Evolutionary conservation across 2,888 invertebrate genomes (phyloP).

Genomic region (Drosophila merina): DNA sequence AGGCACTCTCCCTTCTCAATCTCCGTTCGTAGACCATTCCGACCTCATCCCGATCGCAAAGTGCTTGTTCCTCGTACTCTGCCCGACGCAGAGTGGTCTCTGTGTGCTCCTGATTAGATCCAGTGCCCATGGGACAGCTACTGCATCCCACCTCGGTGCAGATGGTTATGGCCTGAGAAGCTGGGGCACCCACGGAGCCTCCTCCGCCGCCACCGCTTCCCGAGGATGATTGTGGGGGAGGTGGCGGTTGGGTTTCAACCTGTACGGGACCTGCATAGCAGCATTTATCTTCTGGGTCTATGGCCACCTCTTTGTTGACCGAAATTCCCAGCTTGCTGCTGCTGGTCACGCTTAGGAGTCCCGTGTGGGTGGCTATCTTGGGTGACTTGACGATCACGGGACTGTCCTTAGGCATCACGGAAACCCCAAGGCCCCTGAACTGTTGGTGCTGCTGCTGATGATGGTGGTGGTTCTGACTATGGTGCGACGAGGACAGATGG

Average conservation of each 20-base stretch:
- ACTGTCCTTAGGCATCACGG: conserved; percentile 82
- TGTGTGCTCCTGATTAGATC: conserved; percentile 51
- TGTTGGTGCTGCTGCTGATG: conserved; percentile 68
- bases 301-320: conserved; percentile 83
- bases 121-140: conserved; percentile 67
- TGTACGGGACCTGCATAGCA: conserved; percentile 67
- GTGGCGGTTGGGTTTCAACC: conserved; percentile 56
- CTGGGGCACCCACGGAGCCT: conserved; percentile 30
- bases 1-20: conserved; percentile 60
- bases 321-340: conserved; percentile 77
- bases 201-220: conserved; percentile 10
- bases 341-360: conserved; percentile 67
- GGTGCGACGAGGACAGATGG: conserved; percentile 46
- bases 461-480: conserved; percentile 56
- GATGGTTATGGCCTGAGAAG: conserved; percentile 64
- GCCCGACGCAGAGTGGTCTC: conserved; percentile 56
- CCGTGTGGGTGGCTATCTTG: conserved; percentile 72
- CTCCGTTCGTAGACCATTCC: conserved; percentile 66
- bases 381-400: conserved; percentile 83
- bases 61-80: conserved; percentile 67
- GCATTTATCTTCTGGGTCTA: conserved; percentile 82
- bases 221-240: conserved; percentile 35
- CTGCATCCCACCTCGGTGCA: conserved; percentile 75
- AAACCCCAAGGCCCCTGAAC: conserved; percentile 80
- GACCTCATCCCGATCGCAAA: conserved; percentile 64